phyloP scores from a whole-genome alignment of 2,888 invertebrate species.

The Oxyteleia sp. region DNA sequence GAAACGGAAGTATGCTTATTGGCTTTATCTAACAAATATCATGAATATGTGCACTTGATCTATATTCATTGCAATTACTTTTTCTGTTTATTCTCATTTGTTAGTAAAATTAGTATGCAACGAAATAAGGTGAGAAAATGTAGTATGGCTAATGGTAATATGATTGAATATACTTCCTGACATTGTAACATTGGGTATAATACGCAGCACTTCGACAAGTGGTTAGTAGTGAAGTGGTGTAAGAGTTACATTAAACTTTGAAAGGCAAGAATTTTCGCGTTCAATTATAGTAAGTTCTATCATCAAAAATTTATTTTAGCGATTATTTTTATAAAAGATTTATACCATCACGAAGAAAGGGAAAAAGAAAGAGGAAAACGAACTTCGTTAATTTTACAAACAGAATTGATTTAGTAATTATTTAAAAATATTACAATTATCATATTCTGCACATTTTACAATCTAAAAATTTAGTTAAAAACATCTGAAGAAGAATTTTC shows the following conservation, averaged over 20 bases:
- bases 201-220: not conserved
- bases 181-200: not conserved
- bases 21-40: not conserved
- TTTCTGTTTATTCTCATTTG: not conserved
- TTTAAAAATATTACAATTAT: slow-evolving; percentile 3
- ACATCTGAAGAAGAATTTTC: slow-evolving; percentile 28
- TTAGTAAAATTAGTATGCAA: not conserved
- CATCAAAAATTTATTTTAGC: too few relatives aligned
- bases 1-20: not conserved
- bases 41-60: not conserved
- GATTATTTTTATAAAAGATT: too few relatives aligned
- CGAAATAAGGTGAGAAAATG: not conserved
- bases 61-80: not conserved
- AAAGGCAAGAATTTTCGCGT: too few relatives aligned
- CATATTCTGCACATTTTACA: too few relatives aligned
- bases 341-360: too few relatives aligned
- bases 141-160: not conserved
- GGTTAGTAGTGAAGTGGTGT: too few relatives aligned
- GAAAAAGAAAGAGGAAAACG: too few relatives aligned
- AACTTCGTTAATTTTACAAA: too few relatives aligned
- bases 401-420: too few relatives aligned
- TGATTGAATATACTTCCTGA: not conserved
- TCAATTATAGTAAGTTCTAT: too few relatives aligned
- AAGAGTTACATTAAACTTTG: too few relatives aligned
- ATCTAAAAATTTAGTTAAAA: slow-evolving; percentile 15